Evolutionary conservation across 2,113 vertebrate species (phyloP), one percentile per base, ranked within the genome.

Genomic region (Prionailurus viverrinus): DNA sequence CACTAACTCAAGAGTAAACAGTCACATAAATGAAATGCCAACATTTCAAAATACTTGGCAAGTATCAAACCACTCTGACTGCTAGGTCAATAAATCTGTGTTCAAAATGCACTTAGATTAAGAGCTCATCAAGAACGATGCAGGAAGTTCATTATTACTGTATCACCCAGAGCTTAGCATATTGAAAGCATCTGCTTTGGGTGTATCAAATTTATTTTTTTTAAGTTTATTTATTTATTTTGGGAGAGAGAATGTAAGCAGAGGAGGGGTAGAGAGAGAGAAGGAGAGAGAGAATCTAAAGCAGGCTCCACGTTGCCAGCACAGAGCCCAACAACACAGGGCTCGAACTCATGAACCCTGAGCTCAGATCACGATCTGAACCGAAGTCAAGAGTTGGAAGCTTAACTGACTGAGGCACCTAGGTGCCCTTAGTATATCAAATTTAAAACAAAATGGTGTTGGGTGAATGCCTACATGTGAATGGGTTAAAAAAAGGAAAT

Each of bases 1-100:
- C 55, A 73, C 39, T 63, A 76, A 66, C 36, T 96, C 45, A 93
- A 53, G 81, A 92, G 27, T 78, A 21, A 94, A 79, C 4, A 86
- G 19, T 36, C 51, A 80, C 27, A 73, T 79, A 23, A 79, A 76
- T 73, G 19, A 94, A 95, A 83, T 86, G 65, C 2, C 33, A 89
- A 66, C 3, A 95, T 91, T 85, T 91, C 29, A 73, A 94, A 80
- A 91, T 83, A 51, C 15, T 76, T 68, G 58, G 92, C 68, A 96
- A 82, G 45, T 45, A 41, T 86, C 66, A 93, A 94, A 80, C 6
- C 23, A 91, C 39, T 79, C 23, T 92, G 36, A 90, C n/a, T 55
- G 31, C 31, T 93, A 15, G 41, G 29, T 73, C 81, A 88, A 81
- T 33, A 76, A 65, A 88, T 29, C n/a, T 39, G 13, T 29, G 45